A percentile compares a stretch with the other conserved stretches of the same genome.
Conservation (phyloP, 1,140 invertebrate genomes). For the Polyergus mexicanus region DNA sequence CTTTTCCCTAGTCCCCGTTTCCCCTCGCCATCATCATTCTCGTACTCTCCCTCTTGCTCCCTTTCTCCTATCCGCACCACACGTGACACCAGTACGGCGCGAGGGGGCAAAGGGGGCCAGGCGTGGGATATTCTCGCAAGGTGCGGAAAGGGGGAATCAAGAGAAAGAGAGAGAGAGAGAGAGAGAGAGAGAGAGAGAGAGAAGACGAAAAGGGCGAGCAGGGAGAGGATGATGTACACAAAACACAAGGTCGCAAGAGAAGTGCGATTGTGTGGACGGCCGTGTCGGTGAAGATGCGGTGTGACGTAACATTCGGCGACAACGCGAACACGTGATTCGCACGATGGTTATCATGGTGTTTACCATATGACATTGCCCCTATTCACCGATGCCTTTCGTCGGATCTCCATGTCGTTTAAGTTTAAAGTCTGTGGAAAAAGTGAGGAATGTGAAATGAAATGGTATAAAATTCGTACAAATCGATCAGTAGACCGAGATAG, state of each 20-base stretch:
- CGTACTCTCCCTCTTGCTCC: constrained; percentile 57
- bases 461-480: not conserved
- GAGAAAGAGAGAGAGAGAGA: constrained; percentile 7
- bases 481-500: not conserved
- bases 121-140: constrained; percentile 39
- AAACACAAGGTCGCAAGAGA: constrained; percentile 83
- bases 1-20: not conserved
- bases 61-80: constrained; percentile 41
- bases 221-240: constrained; percentile 82
- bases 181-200: constrained; percentile 10
- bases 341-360: constrained; percentile 71
- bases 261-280: constrained; percentile 82
- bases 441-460: not conserved
- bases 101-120: constrained; percentile 19
- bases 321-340: constrained; percentile 74
- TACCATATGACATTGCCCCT: not conserved
- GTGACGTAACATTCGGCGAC: constrained; percentile 78
- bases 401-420: not conserved
- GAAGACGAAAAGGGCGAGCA: constrained; percentile 37
- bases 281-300: constrained; percentile 83
- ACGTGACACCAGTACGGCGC: constrained; percentile 46
- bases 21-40: constrained; percentile 5
- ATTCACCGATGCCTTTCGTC: not conserved
- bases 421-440: not conserved
- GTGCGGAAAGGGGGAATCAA: constrained; percentile 29